Percentiles rank a stretch among this genome's conserved stretches.
Conservation (phyloP, 37 sponge, comb jelly and placozoan species). For the Hormiphora californensis region DNA sequence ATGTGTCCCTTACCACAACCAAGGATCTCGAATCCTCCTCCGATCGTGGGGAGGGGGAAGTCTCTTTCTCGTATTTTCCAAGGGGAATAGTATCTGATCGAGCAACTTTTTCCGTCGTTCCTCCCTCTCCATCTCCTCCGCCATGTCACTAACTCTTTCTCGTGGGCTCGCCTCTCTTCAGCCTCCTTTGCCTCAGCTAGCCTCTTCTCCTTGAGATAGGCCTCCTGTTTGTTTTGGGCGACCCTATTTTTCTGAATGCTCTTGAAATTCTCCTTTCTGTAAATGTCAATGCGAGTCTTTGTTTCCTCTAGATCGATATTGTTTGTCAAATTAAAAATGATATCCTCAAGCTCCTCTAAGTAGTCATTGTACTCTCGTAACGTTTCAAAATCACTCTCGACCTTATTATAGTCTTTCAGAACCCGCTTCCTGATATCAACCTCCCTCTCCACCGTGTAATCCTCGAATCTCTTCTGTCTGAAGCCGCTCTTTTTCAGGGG, state of each 20-base stretch:
- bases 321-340: constrained; percentile 77
- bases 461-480: constrained; percentile 83
- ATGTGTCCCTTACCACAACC: constrained; percentile 49
- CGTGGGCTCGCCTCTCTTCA: constrained; percentile 31
- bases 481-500: constrained; percentile 71
- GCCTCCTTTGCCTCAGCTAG: constrained; percentile 30
- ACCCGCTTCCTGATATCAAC: constrained; percentile 91
- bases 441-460: constrained; percentile 79
- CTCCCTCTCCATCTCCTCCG: constrained; percentile 41
- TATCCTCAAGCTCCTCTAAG: constrained; percentile 88
- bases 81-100: constrained; percentile 45
- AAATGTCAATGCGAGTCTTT: constrained; percentile 61
- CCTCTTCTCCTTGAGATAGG: constrained; percentile 56
- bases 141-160: constrained; percentile 23
- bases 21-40: no score
- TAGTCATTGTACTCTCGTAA: constrained; percentile 88
- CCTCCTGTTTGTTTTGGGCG: constrained; percentile 56
- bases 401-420: constrained; percentile 86
- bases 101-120: constrained; percentile 22
- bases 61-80: no score
- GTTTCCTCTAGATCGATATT: constrained; percentile 77
- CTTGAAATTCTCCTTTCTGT: constrained; percentile 78
- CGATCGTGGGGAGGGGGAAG: constrained; percentile 19
- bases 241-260: constrained; percentile 74
- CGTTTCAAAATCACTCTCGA: constrained; percentile 69